A percentile compares a stretch with the other conserved stretches of the same genome.
Conservation (phyloP, 2,113 vertebrate species). For the Labeo catla region DNA sequence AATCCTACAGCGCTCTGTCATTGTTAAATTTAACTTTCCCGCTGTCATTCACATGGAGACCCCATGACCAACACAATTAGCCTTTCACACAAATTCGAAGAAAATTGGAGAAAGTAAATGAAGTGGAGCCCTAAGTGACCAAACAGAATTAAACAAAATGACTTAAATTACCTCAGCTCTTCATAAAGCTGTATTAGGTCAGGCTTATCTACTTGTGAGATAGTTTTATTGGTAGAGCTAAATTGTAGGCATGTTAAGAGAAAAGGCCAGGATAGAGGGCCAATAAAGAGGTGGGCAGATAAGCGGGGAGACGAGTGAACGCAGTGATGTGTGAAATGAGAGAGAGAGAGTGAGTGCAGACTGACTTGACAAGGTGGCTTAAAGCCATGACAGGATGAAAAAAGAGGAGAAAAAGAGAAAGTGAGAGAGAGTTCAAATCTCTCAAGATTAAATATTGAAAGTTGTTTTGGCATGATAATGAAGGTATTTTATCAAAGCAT, state of each 20-base stretch:
- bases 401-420: neutral
- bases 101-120: neutral
- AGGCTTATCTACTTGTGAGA: slow-evolving; percentile 31
- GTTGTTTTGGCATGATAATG: slow-evolving; percentile 23
- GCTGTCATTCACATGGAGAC: slow-evolving; percentile 9
- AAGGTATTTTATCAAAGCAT: neutral
- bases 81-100: slow-evolving; percentile 15
- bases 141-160: slow-evolving; percentile 9
- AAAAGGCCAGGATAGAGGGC: slow-evolving; percentile 32
- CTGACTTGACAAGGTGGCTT: slow-evolving; percentile 34
- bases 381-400: neutral
- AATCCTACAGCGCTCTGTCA: neutral
- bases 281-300: slow-evolving; percentile 23
- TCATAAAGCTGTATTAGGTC: slow-evolving; percentile 29
- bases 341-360: slow-evolving; percentile 10
- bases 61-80: slow-evolving; percentile 15
- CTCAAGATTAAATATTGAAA: slow-evolving; percentile 4
- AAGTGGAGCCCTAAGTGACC: neutral
- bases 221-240: neutral
- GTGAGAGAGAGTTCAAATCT: neutral
- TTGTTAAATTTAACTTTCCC: slow-evolving; percentile 5
- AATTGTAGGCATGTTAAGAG: slow-evolving; percentile 29
- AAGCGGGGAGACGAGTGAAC: slow-evolving; percentile 7
- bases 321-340: slow-evolving; percentile 46
- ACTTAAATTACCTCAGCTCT: slow-evolving; percentile 34